phyloP scores from a whole-genome alignment of 2,797 vertebrate genomes.

The Adelosebastes latens region DNA sequence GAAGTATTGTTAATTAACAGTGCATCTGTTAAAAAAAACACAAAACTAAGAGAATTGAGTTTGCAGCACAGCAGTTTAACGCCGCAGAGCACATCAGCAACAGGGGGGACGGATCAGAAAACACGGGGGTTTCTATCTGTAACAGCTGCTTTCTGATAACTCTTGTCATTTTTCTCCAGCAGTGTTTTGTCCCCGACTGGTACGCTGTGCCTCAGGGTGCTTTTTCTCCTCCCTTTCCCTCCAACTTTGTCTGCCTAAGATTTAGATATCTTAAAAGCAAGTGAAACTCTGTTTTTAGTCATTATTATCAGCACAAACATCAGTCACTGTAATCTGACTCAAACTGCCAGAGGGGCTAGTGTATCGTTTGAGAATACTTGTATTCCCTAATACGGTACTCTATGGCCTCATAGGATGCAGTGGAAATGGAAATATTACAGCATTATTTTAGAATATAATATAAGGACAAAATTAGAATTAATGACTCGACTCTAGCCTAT shows the following conservation, averaged over 20 bases:
- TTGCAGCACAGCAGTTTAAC: slow-evolving; percentile 12
- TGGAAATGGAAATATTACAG: not conserved
- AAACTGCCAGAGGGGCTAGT: slow-evolving; percentile 4
- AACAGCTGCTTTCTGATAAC: slow-evolving; percentile 40
- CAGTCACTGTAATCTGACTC: slow-evolving; percentile 36
- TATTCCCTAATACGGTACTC: not conserved
- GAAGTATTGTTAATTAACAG: not conserved
- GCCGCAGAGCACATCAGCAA: not conserved
- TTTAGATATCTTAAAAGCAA: slow-evolving; percentile 11
- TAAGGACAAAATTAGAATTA: not conserved
- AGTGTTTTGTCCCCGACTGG: slow-evolving; percentile 26
- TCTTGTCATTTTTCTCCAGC: slow-evolving; percentile 16
- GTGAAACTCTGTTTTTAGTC: slow-evolving; percentile 14
- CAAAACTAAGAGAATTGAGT: not conserved
- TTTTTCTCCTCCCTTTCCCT: not conserved
- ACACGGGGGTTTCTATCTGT: not conserved
- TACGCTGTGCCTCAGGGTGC: slow-evolving; percentile 5
- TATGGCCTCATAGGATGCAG: not conserved
- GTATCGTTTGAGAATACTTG: not conserved
- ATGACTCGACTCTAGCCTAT: not conserved
- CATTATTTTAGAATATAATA: not conserved
- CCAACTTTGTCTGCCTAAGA: slow-evolving; percentile 6
- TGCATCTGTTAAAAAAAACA: not conserved
- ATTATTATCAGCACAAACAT: slow-evolving; percentile 29
- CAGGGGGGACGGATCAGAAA: not conserved